Evolutionary conservation across 2,797 vertebrate genomes (phyloP).

Genomic region (Typhlichthys eigenmanni): DNA sequence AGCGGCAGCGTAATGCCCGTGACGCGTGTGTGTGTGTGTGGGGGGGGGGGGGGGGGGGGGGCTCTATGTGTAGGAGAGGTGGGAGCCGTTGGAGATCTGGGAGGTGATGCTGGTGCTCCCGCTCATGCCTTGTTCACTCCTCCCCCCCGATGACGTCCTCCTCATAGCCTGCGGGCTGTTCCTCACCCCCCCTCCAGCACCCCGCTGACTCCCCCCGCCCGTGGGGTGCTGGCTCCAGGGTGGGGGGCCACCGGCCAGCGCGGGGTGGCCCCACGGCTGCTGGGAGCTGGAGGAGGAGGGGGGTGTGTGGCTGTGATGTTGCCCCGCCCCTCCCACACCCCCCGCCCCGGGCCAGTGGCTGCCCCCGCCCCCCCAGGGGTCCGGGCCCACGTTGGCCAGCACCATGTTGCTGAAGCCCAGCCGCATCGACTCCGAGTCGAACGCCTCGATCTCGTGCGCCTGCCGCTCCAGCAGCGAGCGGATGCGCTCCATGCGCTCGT

Average conservation of each 20-base stretch:
- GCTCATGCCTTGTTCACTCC: constrained; percentile 97
- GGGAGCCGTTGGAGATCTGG: constrained; percentile 98
- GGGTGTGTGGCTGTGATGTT: constrained; percentile 64
- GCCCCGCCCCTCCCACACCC: constrained; percentile 79
- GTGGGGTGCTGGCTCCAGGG: constrained; percentile 94
- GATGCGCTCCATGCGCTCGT: constrained; percentile 95
- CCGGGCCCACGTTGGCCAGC: constrained; percentile 92
- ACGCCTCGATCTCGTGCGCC: constrained; percentile 96
- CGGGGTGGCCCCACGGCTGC: constrained; percentile 92
- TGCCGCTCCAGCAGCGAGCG: constrained; percentile 96
- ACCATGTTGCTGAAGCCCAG: constrained; percentile 99
- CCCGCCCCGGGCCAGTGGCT: constrained; percentile 66
- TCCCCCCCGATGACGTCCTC: constrained; percentile 95
- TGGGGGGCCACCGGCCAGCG: constrained; percentile 88
- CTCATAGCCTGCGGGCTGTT: constrained; percentile 97
- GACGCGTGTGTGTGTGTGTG: neutral
- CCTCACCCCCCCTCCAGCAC: constrained; percentile 90
- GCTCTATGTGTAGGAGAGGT: constrained; percentile 95
- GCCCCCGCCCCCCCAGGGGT: constrained; percentile 84
- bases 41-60: constrained; percentile 5
- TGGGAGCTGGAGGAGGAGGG: constrained; percentile 69
- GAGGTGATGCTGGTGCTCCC: constrained; percentile 99
- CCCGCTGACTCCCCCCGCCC: constrained; percentile 87
- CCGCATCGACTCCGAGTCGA: constrained; percentile 98
- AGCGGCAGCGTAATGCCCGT: constrained; percentile 32